Evolutionary conservation across 2,113 vertebrate species (phyloP), one percentile per base, ranked within the genome.

Genomic region (Sinocyclocheilus rhinocerous): DNA sequence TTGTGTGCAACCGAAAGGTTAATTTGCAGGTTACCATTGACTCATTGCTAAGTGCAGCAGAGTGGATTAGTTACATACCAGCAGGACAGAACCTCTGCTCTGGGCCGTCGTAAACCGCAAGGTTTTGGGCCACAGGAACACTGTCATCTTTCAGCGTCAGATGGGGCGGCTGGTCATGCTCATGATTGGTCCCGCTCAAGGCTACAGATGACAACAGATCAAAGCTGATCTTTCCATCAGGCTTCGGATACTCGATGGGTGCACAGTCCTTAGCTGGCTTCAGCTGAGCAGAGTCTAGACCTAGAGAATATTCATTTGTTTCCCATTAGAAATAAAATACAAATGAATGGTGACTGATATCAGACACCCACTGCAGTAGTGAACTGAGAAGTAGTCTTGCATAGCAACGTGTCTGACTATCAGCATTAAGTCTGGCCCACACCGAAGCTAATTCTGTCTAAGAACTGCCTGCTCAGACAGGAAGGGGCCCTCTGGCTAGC

Each of bases 41-140:
- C 9, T 45, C 42, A 10, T 9, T 45, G 1, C 42, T 3, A 11
- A 10, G 2, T 45, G 2, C 42, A 45, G 42, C 42, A 45, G 42
- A 45, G 42, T 10, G 42, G 9, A 45, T 55, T 18, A 4, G 7
- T 20, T 70, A 81, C 50, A 42, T 91, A 99, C 98, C 98, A 95
- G 98, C 98, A 1, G 98, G 98, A 93, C 98, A 99, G 91, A 98
- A 99, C 36, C 96, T 95, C 90, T 99, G 97, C 88, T 99, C 98
- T 0, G 98, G 98, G 59, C 98, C 98, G 50, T 98, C 96, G 0
- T 95, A 99, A 61, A 97, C 57, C 6, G 94, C 93, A 84, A 99
- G 92, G 84, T 99, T 99, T 67, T 88, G 94, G n/a, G 82, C 91
- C 0, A 99, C 96, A 0, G 98, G 98, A 76, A 98, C 0, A 18